Evolutionary conservation across 2,797 vertebrate species (phyloP), one percentile per base, ranked within the genome.

Genomic region (Amphiprion clarkii): DNA sequence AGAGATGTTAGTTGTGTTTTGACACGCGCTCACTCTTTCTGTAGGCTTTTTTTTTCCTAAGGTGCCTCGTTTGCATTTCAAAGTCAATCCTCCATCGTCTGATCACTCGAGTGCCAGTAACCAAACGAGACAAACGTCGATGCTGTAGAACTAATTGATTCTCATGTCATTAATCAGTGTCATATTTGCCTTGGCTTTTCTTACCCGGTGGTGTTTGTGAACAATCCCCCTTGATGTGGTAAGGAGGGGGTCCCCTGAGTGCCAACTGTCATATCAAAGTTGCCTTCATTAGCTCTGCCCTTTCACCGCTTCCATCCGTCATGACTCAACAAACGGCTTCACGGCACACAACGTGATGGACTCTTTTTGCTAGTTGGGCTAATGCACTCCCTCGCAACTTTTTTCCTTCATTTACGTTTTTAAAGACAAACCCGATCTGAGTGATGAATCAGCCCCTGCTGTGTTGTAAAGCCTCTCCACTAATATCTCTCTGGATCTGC

Each of bases 101-200:
- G 86, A 89, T 87, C 81, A 42, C 61, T 3, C 5, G 39, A 54
- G 74, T 7, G 4, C 55, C 65, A 11, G 64, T 67, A 79, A 88
- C 70, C 58, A 53, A 80, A 81, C 57, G 19, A 76, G 84, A 85
- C 82, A 85, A 85, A 83, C 39, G 16, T 68, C 52, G 33, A 67
- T 61, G 86, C 29, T 72, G 76, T 53, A 3, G 27, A 53, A 82
- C 76, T 87, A 86, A 89, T 87, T 83, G 87, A 88, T 76, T 83
- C 59, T 36, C 1, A 13, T 52, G 78, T 72, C 71, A 80, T 89
- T 89, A 82, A 88, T 90, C 89, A 82, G 75, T 81, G 84, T 87
- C 86, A 85, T 74, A 39, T 81, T 67, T 70, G 57, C 76, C 68
- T 55, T 10, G 1, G 51, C 67, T 42, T 56, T 66, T 74, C 23